Conservation (phyloP, 2,797 vertebrate species). For the Mus spretus region DNA sequence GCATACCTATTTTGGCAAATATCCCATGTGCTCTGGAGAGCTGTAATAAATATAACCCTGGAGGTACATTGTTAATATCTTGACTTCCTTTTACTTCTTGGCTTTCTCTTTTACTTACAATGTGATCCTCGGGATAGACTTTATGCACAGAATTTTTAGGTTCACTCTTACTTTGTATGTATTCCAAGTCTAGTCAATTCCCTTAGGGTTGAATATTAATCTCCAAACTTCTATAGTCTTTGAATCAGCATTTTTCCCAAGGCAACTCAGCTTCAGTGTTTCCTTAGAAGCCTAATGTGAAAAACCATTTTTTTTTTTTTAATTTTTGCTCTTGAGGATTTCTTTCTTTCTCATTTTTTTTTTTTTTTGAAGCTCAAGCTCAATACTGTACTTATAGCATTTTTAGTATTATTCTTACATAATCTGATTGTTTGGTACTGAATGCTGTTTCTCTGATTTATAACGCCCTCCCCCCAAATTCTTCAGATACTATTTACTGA, state of each 20-base stretch:
- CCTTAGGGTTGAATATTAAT: constrained; percentile 24
- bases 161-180: neutral
- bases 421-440: constrained; percentile 19
- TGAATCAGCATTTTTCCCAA: constrained; percentile 40
- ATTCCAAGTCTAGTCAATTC: neutral
- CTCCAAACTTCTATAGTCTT: constrained; percentile 52
- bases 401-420: neutral
- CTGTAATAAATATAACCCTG: neutral
- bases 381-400: neutral
- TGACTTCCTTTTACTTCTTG: neutral
- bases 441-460: neutral
- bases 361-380: neutral
- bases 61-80: neutral
- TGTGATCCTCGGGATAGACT: neutral
- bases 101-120: neutral
- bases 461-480: neutral
- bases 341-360: too few species aligned
- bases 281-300: constrained; percentile 53
- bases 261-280: neutral
- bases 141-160: neutral
- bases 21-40: neutral
- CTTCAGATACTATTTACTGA: neutral
- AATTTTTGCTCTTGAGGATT: neutral
- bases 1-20: constrained; percentile 11
- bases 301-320: neutral